Evolutionary conservation across 2,888 invertebrate species (phyloP), one percentile per base, ranked within the genome.

Genomic region (Bombyx huttoni): DNA sequence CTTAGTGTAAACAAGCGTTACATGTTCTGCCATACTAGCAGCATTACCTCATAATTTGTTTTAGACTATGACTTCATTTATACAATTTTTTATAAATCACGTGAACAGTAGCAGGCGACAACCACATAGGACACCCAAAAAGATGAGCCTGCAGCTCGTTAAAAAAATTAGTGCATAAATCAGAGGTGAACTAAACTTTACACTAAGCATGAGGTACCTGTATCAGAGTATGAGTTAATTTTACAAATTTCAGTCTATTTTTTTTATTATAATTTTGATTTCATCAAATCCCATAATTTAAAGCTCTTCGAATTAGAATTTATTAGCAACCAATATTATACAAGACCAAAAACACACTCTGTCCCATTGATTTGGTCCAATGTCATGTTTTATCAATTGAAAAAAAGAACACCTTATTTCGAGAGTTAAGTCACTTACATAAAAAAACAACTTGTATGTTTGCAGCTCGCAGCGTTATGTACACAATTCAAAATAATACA

Each of bases 211-310:
- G 52, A 71, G 73, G 70, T 75, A 83, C 80, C 85, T 85, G 84
- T 83, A 85, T 78, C 79, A 74, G 76, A 76, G 79, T 77, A 81
- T 69, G 76, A 80, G 81, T 82, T 78, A 78, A 80, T 71, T 73
- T 77, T 75, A 70, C 73, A 71, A 82, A 80, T 78, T 77, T 86
- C 85, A 87, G 86, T 87, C 86, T 83, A 78, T 81, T 78, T 68
- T 76, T 73, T 87, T 85, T 84, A 78, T 81, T 73, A 72, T 80
- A 75, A 71, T 69, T 70, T 66, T 73, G 69, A 65, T 70, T 73
- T 75, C 65, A 75, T 75, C 78, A 79, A 79, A 75, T 75, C 75
- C 78, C 76, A 75, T 70, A 73, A 72, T 76, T 85, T 85, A 85
- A 85, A 85, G 82, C 84, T 84, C 74, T 78, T 74, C 73, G 70